Percentiles rank a stretch among this genome's conserved stretches.
Evolutionary conservation across 1,140 invertebrate genomes (phyloP).

Genomic region (Aphelinus atriplicis): DNA sequence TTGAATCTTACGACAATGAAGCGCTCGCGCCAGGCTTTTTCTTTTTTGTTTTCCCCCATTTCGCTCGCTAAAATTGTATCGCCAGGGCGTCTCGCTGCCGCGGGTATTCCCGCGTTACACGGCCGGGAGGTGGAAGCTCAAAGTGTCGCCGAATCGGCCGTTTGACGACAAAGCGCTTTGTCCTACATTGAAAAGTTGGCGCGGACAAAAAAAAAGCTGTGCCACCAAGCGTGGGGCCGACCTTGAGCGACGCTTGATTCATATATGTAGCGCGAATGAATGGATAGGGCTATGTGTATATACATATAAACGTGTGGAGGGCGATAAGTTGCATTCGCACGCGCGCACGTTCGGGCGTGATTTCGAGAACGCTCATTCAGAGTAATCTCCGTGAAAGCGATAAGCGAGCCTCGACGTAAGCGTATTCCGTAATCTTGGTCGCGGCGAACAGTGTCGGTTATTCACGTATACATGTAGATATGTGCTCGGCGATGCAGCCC

Average conservation of each 20-base stretch:
- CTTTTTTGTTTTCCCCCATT: not conserved
- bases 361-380: not conserved
- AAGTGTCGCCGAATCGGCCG: no score
- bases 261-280: slow-evolving; percentile 2
- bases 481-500: no score
- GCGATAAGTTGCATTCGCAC: slow-evolving; percentile 25
- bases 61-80: not conserved
- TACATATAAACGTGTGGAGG: not conserved
- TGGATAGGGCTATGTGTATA: not conserved
- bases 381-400: no score
- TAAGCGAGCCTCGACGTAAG: no score
- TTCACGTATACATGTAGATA: no score
- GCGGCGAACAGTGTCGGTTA: no score
- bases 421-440: no score
- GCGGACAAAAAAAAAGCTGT: not conserved
- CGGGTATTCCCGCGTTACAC: not conserved
- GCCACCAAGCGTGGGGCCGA: not conserved
- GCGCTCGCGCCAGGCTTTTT: not conserved
- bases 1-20: slow-evolving; percentile 13
- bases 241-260: slow-evolving; percentile 12
- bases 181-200: not conserved
- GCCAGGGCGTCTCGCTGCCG: slow-evolving; percentile 13
- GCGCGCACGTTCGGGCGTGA: slow-evolving; percentile 8
- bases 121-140: no score
- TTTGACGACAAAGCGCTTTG: not conserved